phyloP scores from a whole-genome alignment of 1,140 invertebrate genomes.

The Euwallacea fornicatus region DNA sequence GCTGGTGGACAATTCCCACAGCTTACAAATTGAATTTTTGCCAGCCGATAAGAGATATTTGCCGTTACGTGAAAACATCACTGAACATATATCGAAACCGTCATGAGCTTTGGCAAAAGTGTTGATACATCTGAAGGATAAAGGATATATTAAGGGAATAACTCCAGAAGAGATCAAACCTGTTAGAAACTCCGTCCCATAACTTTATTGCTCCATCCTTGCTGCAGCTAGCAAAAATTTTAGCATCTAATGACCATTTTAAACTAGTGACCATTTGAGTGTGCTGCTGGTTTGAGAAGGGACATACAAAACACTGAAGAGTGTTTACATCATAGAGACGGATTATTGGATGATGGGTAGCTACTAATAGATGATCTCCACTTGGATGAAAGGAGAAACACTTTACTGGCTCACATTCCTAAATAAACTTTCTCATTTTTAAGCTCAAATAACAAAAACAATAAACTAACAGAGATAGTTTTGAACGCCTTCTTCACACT shows the following conservation, averaged over 20 bases:
- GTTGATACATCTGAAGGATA: conserved; percentile 72
- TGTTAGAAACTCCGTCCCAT: conserved; percentile 94
- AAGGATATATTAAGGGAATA: background rate
- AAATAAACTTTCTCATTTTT: conserved; percentile 1
- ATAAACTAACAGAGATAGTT: conserved; percentile 72
- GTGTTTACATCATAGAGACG: conserved; percentile 95
- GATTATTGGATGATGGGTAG: conserved; percentile 88
- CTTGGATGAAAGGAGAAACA: conserved; percentile 93
- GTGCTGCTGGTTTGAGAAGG: conserved; percentile 90
- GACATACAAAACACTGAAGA: conserved; percentile 92
- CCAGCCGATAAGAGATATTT: conserved; percentile 97
- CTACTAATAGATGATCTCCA: conserved; percentile 92
- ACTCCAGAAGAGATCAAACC: conserved; percentile 46
- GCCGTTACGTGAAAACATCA: conserved; percentile 92
- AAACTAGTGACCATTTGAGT: conserved; percentile 73
- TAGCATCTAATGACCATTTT: conserved; percentile 75
- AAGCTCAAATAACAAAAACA: background rate
- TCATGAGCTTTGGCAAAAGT: conserved; percentile 94
- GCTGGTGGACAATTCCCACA: conserved; percentile 97
- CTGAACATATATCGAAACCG: conserved; percentile 91
- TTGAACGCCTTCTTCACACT: conserved; percentile 97
- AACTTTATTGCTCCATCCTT: conserved; percentile 93
- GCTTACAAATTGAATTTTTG: conserved; percentile 94
- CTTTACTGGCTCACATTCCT: conserved; percentile 88
- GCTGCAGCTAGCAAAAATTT: conserved; percentile 87